These are phyloP conservation scores for Nowickia ferox DNA, from an alignment of 2,888 invertebrate genomes.

Conservation along the genomic window DNA sequence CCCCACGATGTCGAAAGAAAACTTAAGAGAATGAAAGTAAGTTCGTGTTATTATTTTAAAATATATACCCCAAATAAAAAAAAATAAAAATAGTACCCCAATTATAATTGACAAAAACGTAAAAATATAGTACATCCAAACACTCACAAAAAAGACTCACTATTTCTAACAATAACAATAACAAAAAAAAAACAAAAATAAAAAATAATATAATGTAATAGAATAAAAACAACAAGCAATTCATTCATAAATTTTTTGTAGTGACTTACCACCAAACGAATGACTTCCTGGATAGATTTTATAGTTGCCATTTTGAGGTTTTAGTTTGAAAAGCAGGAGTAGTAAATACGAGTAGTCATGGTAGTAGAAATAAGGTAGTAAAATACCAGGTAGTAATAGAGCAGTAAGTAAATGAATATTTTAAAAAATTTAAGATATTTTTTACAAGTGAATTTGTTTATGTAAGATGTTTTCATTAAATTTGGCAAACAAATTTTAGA, in stretches of 20 bases:
- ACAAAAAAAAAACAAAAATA: slow-evolving; percentile 12
- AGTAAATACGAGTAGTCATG: slow-evolving; percentile 53
- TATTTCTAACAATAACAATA: not conserved
- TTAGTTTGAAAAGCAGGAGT: slow-evolving; percentile 59
- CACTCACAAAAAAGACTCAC: not conserved
- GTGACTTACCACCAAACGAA: slow-evolving; percentile 76
- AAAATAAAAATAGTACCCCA: too few relatives aligned
- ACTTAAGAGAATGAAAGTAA: too few relatives aligned
- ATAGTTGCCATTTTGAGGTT: slow-evolving; percentile 71
- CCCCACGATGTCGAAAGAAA: too few relatives aligned
- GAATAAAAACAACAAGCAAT: slow-evolving; percentile 2
- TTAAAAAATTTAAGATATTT: slow-evolving; percentile 11
- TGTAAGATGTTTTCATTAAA: not conserved
- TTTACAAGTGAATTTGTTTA: not conserved
- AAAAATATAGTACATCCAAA: too few relatives aligned
- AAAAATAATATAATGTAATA: slow-evolving; percentile 23
- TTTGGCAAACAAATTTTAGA: not conserved
- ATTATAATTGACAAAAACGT: too few relatives aligned
- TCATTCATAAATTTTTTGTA: slow-evolving; percentile 1
- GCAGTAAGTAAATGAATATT: slow-evolving; percentile 46
- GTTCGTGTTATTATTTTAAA: too few relatives aligned
- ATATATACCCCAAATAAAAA: too few relatives aligned
- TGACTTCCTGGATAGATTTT: slow-evolving; percentile 76
- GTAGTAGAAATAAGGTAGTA: slow-evolving; percentile 44
- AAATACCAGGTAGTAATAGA: slow-evolving; percentile 44